A percentile compares a stretch with the other conserved stretches of the same genome.
phyloP scores from a whole-genome alignment of 2,888 invertebrate species.

The Apomyelois bistriatella region DNA sequence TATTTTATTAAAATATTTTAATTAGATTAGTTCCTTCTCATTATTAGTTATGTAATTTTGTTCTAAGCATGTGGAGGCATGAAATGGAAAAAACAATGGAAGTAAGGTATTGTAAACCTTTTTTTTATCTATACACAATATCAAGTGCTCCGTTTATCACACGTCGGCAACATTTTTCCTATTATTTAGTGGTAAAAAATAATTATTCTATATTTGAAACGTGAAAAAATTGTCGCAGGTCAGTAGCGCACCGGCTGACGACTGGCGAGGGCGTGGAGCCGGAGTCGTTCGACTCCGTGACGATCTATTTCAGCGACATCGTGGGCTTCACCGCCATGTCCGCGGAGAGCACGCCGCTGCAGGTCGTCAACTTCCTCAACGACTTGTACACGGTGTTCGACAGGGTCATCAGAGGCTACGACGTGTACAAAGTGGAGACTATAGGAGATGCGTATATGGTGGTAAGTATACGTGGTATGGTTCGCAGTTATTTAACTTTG shows the following conservation, averaged over 20 bases:
- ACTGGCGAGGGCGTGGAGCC: constrained; percentile 94
- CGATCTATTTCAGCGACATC: constrained; percentile 98
- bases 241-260: constrained; percentile 93
- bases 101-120: too few relatives aligned
- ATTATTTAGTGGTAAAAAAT: too few relatives aligned
- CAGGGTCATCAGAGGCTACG: constrained; percentile 96
- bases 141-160: too few relatives aligned
- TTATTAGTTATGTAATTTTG: neutral
- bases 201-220: neutral
- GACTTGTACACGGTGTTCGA: constrained; percentile 99
- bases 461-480: constrained; percentile 58
- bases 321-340: constrained; percentile 98
- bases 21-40: neutral
- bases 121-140: too few relatives aligned
- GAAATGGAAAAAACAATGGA: neutral
- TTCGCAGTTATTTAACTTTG: too few relatives aligned
- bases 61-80: neutral
- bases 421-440: constrained; percentile 98
- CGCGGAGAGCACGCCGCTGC: constrained; percentile 94
- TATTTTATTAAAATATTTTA: neutral
- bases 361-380: constrained; percentile 98
- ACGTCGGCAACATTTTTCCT: too few relatives aligned
- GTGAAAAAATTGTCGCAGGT: constrained; percentile 74
- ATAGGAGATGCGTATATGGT: constrained; percentile 90
- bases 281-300: constrained; percentile 95